Evolutionary conservation across 2,113 vertebrate genomes (phyloP).

Genomic region (Charina bottae): DNA sequence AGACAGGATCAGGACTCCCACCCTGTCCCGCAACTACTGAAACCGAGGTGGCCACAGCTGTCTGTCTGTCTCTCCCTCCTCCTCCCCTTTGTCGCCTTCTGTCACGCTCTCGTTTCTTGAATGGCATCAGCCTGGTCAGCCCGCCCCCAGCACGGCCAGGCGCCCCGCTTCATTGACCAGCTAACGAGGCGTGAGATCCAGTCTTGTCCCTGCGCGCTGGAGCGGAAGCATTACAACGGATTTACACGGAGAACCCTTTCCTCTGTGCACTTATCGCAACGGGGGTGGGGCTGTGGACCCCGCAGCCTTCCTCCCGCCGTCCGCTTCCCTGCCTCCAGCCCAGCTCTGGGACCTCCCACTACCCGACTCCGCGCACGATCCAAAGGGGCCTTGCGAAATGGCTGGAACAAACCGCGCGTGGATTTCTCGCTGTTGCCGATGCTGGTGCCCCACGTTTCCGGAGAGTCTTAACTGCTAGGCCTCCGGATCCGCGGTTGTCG

Average conservation of each 20-base stretch:
- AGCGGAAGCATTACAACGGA: background rate
- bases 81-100: background rate
- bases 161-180: background rate
- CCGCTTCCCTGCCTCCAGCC: background rate
- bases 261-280: background rate
- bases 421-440: background rate
- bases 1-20: background rate
- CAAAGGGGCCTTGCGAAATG: no score
- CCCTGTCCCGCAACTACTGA: background rate
- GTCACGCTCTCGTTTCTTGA: background rate
- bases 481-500: background rate
- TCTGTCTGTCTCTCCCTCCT: no score
- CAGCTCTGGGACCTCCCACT: background rate
- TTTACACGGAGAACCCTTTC: background rate
- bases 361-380: background rate
- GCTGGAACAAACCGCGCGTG: background rate
- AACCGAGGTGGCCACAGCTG: background rate
- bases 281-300: background rate
- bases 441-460: background rate
- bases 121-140: background rate
- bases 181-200: background rate
- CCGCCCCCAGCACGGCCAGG: background rate
- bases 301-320: background rate
- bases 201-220: background rate
- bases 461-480: background rate